phyloP scores from a whole-genome alignment of 1,140 invertebrate species.

The Leptinotarsa lineolata region DNA sequence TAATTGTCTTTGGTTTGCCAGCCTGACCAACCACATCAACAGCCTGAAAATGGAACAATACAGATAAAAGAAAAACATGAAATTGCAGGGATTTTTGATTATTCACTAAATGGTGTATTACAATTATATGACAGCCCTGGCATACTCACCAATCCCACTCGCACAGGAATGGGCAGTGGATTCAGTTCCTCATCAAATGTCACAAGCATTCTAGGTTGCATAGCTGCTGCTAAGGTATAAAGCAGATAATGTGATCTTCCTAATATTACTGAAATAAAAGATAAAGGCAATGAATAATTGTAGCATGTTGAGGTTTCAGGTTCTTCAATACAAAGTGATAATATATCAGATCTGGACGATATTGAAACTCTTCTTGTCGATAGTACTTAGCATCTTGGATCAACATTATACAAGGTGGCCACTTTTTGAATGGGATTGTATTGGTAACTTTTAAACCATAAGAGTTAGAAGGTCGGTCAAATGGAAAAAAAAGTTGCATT shows the following conservation, averaged over 20 bases:
- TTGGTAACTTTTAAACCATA: too few relatives aligned
- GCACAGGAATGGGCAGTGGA: constrained; percentile 91
- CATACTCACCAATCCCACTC: constrained; percentile 86
- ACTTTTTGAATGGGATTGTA: too few relatives aligned
- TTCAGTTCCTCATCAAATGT: constrained; percentile 97
- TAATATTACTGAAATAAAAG: constrained; percentile 78
- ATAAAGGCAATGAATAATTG: not conserved
- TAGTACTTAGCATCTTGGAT: too few relatives aligned
- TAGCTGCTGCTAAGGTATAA: constrained; percentile 93
- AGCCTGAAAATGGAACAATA: constrained; percentile 64
- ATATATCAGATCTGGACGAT: too few relatives aligned
- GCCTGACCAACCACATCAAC: constrained; percentile 99
- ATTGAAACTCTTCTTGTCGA: too few relatives aligned
- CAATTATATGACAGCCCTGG: not conserved
- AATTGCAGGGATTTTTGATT: too few relatives aligned
- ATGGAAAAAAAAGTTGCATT: too few relatives aligned
- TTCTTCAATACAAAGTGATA: too few relatives aligned
- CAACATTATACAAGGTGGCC: too few relatives aligned
- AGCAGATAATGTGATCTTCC: constrained; percentile 96
- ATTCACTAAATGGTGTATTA: not conserved
- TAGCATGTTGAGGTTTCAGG: too few relatives aligned
- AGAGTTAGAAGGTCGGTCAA: too few relatives aligned
- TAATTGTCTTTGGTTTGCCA: constrained; percentile 99
- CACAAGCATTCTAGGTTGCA: constrained; percentile 99
- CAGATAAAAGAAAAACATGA: too few relatives aligned